These are phyloP conservation scores for Phataginus tetradactyla DNA, from an alignment of 2,797 vertebrate species.

Conservation along the genomic window DNA sequence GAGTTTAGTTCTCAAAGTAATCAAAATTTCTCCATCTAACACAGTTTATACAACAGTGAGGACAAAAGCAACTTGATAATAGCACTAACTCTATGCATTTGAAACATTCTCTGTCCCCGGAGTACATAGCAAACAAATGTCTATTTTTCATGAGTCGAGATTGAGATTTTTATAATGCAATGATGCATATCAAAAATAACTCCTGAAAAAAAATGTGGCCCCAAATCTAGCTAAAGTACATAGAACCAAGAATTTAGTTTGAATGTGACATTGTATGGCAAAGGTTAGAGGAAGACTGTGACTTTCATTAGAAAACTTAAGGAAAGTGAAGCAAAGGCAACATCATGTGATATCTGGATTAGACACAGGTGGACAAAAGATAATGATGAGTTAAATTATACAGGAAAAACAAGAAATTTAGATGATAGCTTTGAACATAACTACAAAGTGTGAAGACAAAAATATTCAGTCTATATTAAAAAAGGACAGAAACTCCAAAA, in stretches of 20 bases:
- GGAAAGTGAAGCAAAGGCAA: background rate
- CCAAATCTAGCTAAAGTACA: background rate
- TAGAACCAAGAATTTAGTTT: background rate
- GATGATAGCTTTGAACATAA: background rate
- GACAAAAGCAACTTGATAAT: background rate
- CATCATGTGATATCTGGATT: background rate
- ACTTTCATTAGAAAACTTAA: background rate
- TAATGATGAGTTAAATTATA: background rate
- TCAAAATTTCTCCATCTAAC: background rate
- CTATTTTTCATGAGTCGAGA: background rate
- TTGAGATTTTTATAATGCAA: background rate
- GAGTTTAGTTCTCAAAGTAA: background rate
- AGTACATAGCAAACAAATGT: background rate
- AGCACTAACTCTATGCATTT: background rate
- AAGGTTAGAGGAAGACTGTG: background rate
- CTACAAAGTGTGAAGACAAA: background rate
- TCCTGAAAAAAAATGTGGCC: background rate
- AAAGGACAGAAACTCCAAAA: background rate
- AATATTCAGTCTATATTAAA: background rate
- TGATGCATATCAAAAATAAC: background rate
- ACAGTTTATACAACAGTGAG: background rate
- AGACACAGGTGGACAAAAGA: background rate
- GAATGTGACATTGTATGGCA: background rate
- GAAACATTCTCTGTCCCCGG: background rate
- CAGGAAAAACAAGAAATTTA: background rate